Conservation (phyloP, 2,888 invertebrate species). For the Beris morrisii region DNA sequence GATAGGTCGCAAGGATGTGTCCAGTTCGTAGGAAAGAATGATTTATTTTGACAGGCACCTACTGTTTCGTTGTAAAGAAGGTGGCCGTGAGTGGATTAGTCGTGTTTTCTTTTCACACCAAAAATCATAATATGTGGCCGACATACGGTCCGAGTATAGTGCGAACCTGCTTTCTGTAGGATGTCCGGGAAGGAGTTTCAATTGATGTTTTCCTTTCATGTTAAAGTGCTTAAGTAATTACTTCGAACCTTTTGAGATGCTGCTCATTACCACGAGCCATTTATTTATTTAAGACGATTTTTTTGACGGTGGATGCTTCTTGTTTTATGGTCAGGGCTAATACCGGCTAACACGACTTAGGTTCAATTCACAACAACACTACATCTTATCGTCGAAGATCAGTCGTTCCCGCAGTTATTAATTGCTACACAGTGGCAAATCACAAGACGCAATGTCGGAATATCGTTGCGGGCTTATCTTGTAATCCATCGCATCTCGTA, state of each 20-base stretch:
- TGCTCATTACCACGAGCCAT: too few relatives aligned
- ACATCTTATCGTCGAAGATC: too few relatives aligned
- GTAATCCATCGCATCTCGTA: too few relatives aligned
- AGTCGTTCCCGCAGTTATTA: too few relatives aligned
- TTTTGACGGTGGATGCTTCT: too few relatives aligned
- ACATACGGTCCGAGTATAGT: background rate
- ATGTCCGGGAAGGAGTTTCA: background rate
- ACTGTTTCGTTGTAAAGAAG: conserved; percentile 22
- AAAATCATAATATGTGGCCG: background rate
- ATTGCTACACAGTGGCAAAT: too few relatives aligned
- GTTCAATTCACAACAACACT: too few relatives aligned
- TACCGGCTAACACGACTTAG: too few relatives aligned
- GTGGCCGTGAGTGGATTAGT: conserved; percentile 23
- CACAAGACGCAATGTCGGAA: too few relatives aligned
- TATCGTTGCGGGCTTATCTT: too few relatives aligned
- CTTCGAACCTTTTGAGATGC: background rate
- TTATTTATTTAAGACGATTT: too few relatives aligned
- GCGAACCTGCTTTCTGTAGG: background rate
- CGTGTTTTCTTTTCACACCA: conserved; percentile 27
- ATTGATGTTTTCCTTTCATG: background rate
- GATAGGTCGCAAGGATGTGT: conserved; percentile 2
- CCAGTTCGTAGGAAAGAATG: conserved; percentile 14
- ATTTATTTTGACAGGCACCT: conserved; percentile 31
- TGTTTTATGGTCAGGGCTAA: too few relatives aligned
- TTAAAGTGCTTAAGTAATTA: conserved; percentile 8